Percentiles rank a stretch among this genome's conserved stretches.
Evolutionary conservation across 2,113 vertebrate species (phyloP).

Genomic region (Puntigrus tetrazona): DNA sequence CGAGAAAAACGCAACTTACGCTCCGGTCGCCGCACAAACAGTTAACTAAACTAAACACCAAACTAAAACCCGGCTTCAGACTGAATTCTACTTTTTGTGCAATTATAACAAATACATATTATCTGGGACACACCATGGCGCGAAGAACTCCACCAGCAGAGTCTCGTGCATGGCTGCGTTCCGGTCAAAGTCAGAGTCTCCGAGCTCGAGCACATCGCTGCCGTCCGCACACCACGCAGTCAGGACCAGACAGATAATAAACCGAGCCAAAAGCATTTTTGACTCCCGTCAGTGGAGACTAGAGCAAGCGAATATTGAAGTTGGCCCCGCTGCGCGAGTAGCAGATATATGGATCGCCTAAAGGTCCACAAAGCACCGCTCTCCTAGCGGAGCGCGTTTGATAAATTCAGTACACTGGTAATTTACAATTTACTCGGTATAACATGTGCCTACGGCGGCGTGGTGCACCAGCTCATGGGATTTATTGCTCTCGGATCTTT

Average conservation of each 20-base stretch:
- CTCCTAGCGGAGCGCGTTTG: constrained; percentile 10
- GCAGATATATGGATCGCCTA: not conserved
- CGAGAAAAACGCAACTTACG: not conserved
- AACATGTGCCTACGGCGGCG: not conserved
- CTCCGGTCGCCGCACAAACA: not conserved
- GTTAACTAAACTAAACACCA: not conserved
- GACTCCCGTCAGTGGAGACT: not conserved
- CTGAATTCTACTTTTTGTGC: not conserved
- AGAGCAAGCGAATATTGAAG: not conserved
- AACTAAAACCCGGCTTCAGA: not conserved
- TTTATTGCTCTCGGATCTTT: not conserved
- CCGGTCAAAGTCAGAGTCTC: constrained; percentile 73
- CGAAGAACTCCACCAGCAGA: constrained; percentile 76
- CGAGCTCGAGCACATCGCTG: constrained; percentile 71
- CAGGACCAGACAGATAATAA: not conserved
- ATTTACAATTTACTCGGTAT: not conserved
- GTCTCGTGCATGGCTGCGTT: constrained; percentile 69
- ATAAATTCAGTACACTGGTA: not conserved
- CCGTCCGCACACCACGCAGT: constrained; percentile 33
- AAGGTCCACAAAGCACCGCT: not conserved
- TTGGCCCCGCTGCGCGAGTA: not conserved
- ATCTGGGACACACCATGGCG: constrained; percentile 69
- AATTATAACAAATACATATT: not conserved
- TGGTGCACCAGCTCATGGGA: not conserved
- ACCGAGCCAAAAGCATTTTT: constrained; percentile 3